Base-by-base conservation (phyloP, 2,797 vertebrate genomes). In the Enteromius fasciolatus region DNA sequence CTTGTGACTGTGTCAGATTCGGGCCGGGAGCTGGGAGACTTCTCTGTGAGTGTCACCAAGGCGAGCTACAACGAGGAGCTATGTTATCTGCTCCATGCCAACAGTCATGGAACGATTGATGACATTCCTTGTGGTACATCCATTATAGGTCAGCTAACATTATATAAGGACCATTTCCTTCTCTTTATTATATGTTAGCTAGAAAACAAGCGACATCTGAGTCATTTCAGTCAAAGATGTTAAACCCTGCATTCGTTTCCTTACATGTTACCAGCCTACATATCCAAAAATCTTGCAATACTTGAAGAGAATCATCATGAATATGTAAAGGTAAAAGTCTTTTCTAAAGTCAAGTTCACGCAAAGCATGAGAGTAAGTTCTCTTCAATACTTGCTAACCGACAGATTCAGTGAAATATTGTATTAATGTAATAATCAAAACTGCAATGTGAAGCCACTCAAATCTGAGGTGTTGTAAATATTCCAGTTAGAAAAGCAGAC, bases 291-390 rank as follows among this genome's bases (percentile, higher is more conserved):
- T 4, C 91, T 99, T 90, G 95, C 96, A 87, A 94, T 94, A 50
- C 84, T 97, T 82, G 96, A 98, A 86, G 96, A 98, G 70, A 94
- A 96, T 14, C 93, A 94, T 85, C 92, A 94, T 5, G 97, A 98
- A 86, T 95, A 93, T 83, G 78, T 98, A 63, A 94, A 96, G 94
- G 98, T 98, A 87, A 20, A 52, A 52, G 50, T 86, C 57, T 41
- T 57, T 54, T 70, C 9, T 36, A 57, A 36, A 31, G 14, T 10
- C n/a, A 18, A 79, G 48, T 68, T 52, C 11, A 17, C 14, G 2
- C 41, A 69, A 78, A 23, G 23, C n/a, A 12, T 31, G 12, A 44
- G 15, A 5, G 2, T 78, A 41, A 0, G 10, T 74, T 74, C n/a
- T 4, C n/a, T 50, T 46, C 44, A 31, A 10, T 31, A 18, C 25